These are phyloP conservation scores for Pungitius pungitius DNA, from an alignment of 2,113 vertebrate species.

Conservation along the genomic window DNA sequence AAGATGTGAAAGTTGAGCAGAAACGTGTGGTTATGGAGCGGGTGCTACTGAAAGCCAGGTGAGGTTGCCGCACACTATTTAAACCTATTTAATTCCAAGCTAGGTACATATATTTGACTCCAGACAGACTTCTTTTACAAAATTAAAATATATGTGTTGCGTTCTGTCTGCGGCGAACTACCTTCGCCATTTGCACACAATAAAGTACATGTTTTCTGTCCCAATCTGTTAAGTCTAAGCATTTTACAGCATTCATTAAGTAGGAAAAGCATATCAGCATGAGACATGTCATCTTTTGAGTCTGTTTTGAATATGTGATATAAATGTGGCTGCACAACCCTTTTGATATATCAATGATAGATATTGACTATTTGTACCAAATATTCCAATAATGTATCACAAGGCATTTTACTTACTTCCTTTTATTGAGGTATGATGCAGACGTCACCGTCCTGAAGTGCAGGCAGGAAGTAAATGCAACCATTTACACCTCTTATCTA, in stretches of 20 bases:
- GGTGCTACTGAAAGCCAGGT: slow-evolving; percentile 92
- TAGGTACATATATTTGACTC: not conserved
- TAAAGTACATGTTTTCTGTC: not conserved
- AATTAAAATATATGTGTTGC: not conserved
- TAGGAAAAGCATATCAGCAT: not conserved
- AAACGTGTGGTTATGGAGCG: slow-evolving; percentile 87
- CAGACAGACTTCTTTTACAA: not conserved
- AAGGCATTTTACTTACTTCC: slow-evolving; percentile 28
- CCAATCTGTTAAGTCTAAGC: not conserved
- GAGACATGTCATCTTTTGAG: not conserved
- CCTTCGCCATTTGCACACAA: not conserved
- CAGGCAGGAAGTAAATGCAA: slow-evolving; percentile 26
- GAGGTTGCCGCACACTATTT: slow-evolving; percentile 33
- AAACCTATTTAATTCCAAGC: not conserved
- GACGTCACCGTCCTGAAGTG: slow-evolving; percentile 17
- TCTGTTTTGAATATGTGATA: not conserved
- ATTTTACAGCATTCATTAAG: not conserved
- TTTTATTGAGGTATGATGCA: slow-evolving; percentile 33
- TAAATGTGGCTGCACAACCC: not conserved
- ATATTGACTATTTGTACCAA: not conserved
- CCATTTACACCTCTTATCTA: not conserved
- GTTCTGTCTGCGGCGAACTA: not conserved
- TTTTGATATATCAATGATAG: not conserved
- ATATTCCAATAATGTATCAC: slow-evolving; percentile 3
- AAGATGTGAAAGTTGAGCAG: slow-evolving; percentile 86